Percentiles rank a stretch among this genome's conserved stretches.
Conservation (phyloP, 2,113 vertebrate species). For the Leiothrix lutea region DNA sequence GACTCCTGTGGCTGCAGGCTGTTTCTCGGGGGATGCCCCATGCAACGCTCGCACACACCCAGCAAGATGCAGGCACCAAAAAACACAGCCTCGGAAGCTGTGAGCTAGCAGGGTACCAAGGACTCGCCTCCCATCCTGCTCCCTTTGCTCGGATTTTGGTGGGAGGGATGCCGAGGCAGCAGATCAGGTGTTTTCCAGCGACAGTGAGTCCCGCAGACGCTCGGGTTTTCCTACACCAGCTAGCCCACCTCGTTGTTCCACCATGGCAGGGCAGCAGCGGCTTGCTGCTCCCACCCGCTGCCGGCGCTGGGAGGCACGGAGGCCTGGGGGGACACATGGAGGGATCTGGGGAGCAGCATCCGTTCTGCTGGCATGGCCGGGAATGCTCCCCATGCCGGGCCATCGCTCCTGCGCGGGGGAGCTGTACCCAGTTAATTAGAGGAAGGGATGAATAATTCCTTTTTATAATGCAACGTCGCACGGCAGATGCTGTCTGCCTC, state of each 20-base stretch:
- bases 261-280: not conserved
- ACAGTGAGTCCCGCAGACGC: not conserved
- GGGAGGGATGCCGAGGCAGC: not conserved
- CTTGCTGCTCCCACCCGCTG: not conserved
- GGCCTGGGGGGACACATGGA: fast-evolving
- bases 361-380: fast-evolving
- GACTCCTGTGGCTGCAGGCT: not conserved
- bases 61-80: not conserved
- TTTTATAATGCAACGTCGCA: slow-evolving; percentile 55
- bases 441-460: slow-evolving; percentile 73
- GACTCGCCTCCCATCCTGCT: not conserved
- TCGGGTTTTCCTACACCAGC: not conserved
- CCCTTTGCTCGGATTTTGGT: not conserved
- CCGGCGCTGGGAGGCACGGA: fast-evolving
- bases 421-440: slow-evolving; percentile 55
- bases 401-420: not conserved
- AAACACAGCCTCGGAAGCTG: not conserved
- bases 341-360: not conserved
- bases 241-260: not conserved
- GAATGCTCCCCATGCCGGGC: not conserved
- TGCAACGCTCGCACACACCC: fast-evolving
- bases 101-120: fast-evolving
- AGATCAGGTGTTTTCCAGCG: not conserved
- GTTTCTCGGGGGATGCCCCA: not conserved
- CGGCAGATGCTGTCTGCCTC: slow-evolving; percentile 62